Evolutionary conservation across 2,888 invertebrate species (phyloP).

Genomic region (Anorthoa munda): DNA sequence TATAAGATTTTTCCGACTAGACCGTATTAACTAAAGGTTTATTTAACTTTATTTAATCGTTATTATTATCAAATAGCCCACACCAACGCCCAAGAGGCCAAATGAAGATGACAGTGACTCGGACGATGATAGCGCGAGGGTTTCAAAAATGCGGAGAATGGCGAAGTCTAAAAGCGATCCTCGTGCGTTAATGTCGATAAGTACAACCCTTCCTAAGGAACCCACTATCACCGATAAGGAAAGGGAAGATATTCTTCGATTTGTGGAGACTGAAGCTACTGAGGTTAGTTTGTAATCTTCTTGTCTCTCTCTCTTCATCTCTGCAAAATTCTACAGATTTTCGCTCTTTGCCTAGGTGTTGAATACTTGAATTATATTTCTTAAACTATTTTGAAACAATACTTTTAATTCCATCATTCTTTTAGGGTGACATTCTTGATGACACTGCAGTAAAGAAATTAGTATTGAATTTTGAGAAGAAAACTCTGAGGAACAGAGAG

Average conservation of each 20-base stretch:
- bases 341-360: neutral
- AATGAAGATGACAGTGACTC: conserved; percentile 92
- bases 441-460: conserved; percentile 97
- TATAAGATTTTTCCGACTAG: too few relatives aligned
- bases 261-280: conserved; percentile 95
- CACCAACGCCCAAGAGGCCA: conserved; percentile 95
- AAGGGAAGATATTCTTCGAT: conserved; percentile 94
- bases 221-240: conserved; percentile 93
- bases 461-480: conserved; percentile 98
- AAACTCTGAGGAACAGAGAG: conserved; percentile 98
- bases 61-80: conserved; percentile 90
- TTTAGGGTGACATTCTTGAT: conserved; percentile 96
- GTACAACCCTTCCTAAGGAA: conserved; percentile 91
- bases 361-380: neutral
- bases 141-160: conserved; percentile 92
- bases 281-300: conserved; percentile 77
- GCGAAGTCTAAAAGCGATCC: conserved; percentile 89
- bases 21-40: neutral
- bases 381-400: neutral
- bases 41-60: conserved; percentile 4
- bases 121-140: conserved; percentile 92
- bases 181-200: conserved; percentile 78
- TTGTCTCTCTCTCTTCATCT: neutral
- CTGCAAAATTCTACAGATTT: too few relatives aligned
- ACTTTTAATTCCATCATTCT: conserved; percentile 42